Base-by-base conservation (phyloP, 1,140 invertebrate species). In the Philopotamus ludificatus region DNA sequence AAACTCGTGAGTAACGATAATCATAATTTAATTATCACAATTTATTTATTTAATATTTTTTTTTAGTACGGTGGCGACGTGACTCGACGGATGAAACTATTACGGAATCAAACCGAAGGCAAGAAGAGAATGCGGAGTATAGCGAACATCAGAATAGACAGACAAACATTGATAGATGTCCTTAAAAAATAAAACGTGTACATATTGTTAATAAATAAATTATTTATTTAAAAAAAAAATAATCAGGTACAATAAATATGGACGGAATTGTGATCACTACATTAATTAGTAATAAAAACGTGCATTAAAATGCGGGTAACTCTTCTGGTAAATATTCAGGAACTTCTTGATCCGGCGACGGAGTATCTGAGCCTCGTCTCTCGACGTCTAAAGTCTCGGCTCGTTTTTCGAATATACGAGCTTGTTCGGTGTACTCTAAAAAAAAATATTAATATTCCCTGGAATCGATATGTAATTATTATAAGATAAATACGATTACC, bases 91-190 rank as follows among this genome's bases (percentile, higher is more conserved):
- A 92, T 88, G 78, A 99, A 99, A 76, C 80, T 99, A 18, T 77
- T 99, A 9, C 87, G 87, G 67, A 84, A 89, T 73, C 97, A 99
- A 81, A 85, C 89, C 1, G 93, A 96, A 73, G 95, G 96, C 4
- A 98, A 99, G 76, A 93, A 94, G 75, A 87, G 88, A 78, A 89
- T 99, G 89, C 86, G 89, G 74, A 88, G 88, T 83, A 83, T 97
- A 64, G 95, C 94, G 41, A 95, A 94, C 73, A 91, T 99, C 67
- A 85, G 89, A 72, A 80, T 99, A 66, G 94, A 94, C 4, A 86
- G 93, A 78, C 90, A 98, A 74, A 94, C 93, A 9, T 98, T 98
- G 79, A 94, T 98, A 68, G 89, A 95, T 79, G 86, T 98, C 63
- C 77, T 98, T 2, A 94, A 94, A 76, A 86, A 84, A 83, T 92